Evolutionary conservation across 2,888 invertebrate genomes (phyloP).

Genomic region (Caenorhabditis sp.): DNA sequence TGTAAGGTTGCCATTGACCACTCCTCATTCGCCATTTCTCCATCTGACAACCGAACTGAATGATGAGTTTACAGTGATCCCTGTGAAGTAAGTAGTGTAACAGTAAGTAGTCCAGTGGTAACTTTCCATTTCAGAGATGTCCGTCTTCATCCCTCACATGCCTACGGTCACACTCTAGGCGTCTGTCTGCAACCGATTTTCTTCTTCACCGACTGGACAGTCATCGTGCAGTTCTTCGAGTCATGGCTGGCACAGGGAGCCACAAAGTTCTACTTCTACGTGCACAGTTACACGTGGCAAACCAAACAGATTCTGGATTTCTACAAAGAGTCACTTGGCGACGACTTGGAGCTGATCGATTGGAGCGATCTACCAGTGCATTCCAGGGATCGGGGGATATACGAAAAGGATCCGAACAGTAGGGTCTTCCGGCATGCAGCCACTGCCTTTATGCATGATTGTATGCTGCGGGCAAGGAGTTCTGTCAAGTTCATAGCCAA

Average conservation of each 20-base stretch:
- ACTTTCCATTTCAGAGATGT: conserved; percentile 64
- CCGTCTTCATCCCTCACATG: conserved; percentile 41
- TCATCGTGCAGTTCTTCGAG: conserved; percentile 73
- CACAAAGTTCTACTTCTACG: conserved; percentile 76
- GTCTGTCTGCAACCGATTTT: conserved; percentile 77
- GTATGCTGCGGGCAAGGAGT: conserved; percentile 65
- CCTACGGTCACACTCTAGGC: conserved; percentile 67
- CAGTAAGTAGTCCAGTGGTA: too few relatives aligned
- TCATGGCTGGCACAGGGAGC: conserved; percentile 76
- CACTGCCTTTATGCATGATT: conserved; percentile 68
- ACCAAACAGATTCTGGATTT: conserved; percentile 63
- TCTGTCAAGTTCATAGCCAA: conserved; percentile 67
- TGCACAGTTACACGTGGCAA: conserved; percentile 68
- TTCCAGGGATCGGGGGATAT: conserved; percentile 44
- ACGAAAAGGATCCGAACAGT: conserved; percentile 61
- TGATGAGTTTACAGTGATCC: conserved; percentile 54
- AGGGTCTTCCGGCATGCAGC: conserved; percentile 64
- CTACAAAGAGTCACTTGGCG: conserved; percentile 64
- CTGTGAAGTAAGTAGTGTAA: conserved; percentile 50
- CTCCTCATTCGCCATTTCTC: conserved; percentile 29
- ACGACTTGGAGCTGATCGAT: conserved; percentile 62
- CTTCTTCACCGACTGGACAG: conserved; percentile 72
- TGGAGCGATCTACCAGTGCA: conserved; percentile 70
- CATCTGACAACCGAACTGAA: conserved; percentile 43
- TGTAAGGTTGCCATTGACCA: conserved; percentile 25